phyloP scores from a whole-genome alignment of 2,888 invertebrate species.

The Nematopogon swammerdamellus region DNA sequence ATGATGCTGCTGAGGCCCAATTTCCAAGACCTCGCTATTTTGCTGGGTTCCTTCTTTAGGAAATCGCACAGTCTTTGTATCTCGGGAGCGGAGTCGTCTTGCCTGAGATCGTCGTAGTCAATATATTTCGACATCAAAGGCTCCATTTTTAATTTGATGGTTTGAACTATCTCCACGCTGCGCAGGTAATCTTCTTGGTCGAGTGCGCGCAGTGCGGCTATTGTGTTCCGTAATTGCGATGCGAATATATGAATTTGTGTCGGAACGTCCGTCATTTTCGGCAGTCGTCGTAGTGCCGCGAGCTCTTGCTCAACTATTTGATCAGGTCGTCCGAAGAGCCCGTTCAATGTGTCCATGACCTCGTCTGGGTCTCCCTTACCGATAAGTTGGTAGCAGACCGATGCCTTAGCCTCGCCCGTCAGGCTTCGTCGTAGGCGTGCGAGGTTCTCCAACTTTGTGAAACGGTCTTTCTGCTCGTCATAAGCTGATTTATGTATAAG shows the following conservation, averaged over 20 bases:
- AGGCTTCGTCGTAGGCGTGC: conserved; percentile 1
- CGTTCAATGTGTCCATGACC: background rate
- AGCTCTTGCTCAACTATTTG: background rate
- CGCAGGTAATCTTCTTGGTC: background rate
- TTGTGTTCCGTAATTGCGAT: background rate
- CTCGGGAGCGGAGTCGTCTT: background rate
- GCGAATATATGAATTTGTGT: background rate
- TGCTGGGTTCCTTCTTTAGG: background rate
- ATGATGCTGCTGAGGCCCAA: too few relatives aligned
- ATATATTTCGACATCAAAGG: background rate
- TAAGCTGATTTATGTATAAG: background rate
- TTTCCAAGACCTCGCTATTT: background rate
- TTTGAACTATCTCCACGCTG: background rate
- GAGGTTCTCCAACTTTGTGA: background rate
- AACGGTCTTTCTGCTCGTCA: background rate
- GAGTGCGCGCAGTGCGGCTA: background rate
- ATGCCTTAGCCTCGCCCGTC: background rate
- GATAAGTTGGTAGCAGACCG: background rate
- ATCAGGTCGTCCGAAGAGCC: background rate
- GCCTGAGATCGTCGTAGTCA: background rate
- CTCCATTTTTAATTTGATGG: background rate
- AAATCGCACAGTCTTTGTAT: background rate
- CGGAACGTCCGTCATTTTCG: background rate
- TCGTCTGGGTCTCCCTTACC: background rate
- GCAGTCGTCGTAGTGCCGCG: background rate